Percentiles rank a stretch among this genome's conserved stretches.
These are phyloP conservation scores for Graptemys geographica DNA, from an alignment of 2,797 vertebrate genomes.

Conservation along the genomic window DNA sequence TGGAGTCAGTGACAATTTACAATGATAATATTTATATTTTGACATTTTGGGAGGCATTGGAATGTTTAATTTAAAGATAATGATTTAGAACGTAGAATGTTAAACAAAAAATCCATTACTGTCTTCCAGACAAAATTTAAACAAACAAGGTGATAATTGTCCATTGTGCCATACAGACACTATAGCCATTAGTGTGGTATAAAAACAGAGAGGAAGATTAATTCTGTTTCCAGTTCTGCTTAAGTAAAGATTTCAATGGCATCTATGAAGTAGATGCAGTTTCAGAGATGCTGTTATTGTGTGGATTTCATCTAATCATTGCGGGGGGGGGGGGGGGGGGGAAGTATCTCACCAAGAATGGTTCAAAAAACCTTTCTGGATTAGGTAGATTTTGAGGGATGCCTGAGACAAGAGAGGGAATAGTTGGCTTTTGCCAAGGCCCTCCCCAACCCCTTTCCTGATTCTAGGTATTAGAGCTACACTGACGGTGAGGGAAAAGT, in stretches of 20 bases:
- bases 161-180: not conserved
- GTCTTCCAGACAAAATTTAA: not conserved
- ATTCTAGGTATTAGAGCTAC: not conserved
- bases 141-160: not conserved
- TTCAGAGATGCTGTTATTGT: not conserved
- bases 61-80: not conserved
- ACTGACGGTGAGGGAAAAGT: not conserved
- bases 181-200: not conserved
- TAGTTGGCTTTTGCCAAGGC: not conserved
- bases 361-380: not conserved
- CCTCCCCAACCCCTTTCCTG: not conserved
- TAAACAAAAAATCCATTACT: not conserved
- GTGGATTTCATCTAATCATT: not conserved
- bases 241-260: not conserved
- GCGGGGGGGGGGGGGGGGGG: accelerated
- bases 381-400: not conserved
- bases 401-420: not conserved
- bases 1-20: not conserved
- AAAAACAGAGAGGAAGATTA: accelerated
- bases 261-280: not conserved
- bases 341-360: not conserved
- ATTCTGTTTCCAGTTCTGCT: accelerated
- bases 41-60: not conserved
- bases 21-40: conserved; percentile 43
- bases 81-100: not conserved